Base-by-base conservation (phyloP, 2,113 vertebrate genomes). In the Ifrita kowaldi region DNA sequence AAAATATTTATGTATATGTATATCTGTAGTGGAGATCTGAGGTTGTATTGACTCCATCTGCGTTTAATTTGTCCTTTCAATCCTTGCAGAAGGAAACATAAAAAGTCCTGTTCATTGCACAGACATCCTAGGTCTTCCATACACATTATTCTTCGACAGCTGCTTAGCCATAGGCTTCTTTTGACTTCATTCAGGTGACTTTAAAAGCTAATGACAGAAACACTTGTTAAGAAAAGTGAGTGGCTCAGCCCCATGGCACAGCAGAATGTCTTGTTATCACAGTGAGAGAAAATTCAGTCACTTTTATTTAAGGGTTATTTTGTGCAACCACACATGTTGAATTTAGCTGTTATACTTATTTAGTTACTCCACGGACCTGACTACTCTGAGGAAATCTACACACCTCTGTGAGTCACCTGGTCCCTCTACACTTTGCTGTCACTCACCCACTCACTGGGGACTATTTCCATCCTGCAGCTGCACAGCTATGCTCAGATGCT, bases 161-260 rank as follows among this genome's bases (percentile, higher is more conserved):
- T 94, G 79, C 83, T 94, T 86, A 74, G 69, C 76, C 77, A 74
- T 10, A 1, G 80, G 89, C 56, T 91, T 67, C 41, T 67, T 91
- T 70, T 70, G 62, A 24, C 55, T 95, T 89, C 55, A 67, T 41
- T 71, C 64, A 68, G 65, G 88, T 92, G 82, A 90, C 74, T 78
- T 94, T 87, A 85, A 90, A 85, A 87, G 70, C 35, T 85, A 84
- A 90, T 37, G 88, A 91, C 90, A 90, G 87, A 87, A 96, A 70
- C 85, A 87, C 47, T 82, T 81, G 62, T 63, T 84, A 87, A 81
- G 60, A 39, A 68, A 80, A 93, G 41, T 44, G 81, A 87, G 60
- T 71, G 28, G 28, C n/a, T 87, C 16, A 84, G 52, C 78, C 78
- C 47, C 9, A 30, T 30, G 52, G 94, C 39, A 78, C 47, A 75